These are phyloP conservation scores for Alviniconcha marisindica DNA, from an alignment of 1,140 invertebrate genomes.

Conservation along the genomic window DNA sequence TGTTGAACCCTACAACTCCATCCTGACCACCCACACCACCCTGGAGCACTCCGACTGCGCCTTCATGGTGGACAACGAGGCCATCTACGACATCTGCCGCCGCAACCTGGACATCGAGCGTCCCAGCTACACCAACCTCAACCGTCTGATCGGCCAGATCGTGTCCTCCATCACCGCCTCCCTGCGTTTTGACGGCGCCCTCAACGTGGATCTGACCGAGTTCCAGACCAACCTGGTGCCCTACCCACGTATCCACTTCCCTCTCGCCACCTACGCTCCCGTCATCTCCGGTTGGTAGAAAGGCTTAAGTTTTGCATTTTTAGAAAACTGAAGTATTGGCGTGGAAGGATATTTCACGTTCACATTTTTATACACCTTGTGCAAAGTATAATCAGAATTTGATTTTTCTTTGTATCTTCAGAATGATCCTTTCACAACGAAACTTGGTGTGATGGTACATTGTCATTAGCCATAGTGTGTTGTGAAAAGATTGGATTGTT, in stretches of 20 bases:
- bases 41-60: constrained; percentile 76
- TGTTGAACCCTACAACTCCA: constrained; percentile 76
- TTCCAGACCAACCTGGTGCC: constrained; percentile 82
- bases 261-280: constrained; percentile 58
- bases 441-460: no score
- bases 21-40: constrained; percentile 75
- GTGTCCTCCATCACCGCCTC: constrained; percentile 80
- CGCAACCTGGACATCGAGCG: constrained; percentile 91
- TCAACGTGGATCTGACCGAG: constrained; percentile 84
- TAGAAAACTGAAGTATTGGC: no score
- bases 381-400: no score
- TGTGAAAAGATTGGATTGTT: no score
- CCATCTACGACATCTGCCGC: constrained; percentile 93
- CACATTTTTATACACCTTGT: no score
- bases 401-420: no score
- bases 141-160: constrained; percentile 72
- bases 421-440: no score
- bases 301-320: no score
- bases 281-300: constrained; percentile 55
- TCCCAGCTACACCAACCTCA: constrained; percentile 77
- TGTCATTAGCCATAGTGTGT: no score
- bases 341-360: no score
- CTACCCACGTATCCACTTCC: constrained; percentile 63
- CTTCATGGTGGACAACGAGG: constrained; percentile 87
- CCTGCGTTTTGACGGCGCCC: constrained; percentile 84